Base-by-base conservation (phyloP, 2,113 vertebrate genomes). In the Rynchops niger region DNA sequence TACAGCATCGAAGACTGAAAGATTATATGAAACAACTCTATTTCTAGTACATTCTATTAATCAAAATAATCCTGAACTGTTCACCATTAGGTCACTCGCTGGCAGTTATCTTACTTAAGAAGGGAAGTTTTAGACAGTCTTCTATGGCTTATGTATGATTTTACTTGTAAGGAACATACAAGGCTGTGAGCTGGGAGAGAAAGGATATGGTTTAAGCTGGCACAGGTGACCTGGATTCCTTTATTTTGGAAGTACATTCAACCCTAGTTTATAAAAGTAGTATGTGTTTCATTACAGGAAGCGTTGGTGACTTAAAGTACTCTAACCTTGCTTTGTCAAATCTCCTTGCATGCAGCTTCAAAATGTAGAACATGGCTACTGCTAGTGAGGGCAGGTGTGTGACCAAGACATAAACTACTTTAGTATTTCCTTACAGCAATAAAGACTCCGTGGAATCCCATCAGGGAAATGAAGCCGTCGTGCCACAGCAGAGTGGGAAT, bases 11-110 rank as follows among this genome's bases (percentile, higher is more conserved):
- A 72, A 84, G 69, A 71, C 73, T 90, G 95, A 94, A 95, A 95
- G 94, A 73, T 95, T 96, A 91, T 81, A 40, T 70, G 82, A 92
- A 95, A 87, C 63, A 92, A 61, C 67, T 94, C 88, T 86, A 72
- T 94, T 94, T 86, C 92, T 90, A 45, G 92, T 93, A 65, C 73
- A 87, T 86, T 94, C 62, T 70, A 22, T 83, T 88, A 87, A 96
- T 92, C 66, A 79, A 58, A 92, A 77, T 72, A 7, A 71, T 82
- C 65, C 85, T 43, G 50, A 61, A 45, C 62, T 87, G 49, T 73
- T 94, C 90, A 70, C 56, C 23, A 6, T 70, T 67, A 52, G 86
- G 82, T 94, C 95, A 92, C 69, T 93, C 0, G 0, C n/a, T 94
- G 65, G 38, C 83, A 91, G 25, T 79, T 38, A 61, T 62, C 73